These are phyloP conservation scores for Lepidochitona cinerea DNA, from an alignment of 2,888 invertebrate genomes.

Conservation along the genomic window DNA sequence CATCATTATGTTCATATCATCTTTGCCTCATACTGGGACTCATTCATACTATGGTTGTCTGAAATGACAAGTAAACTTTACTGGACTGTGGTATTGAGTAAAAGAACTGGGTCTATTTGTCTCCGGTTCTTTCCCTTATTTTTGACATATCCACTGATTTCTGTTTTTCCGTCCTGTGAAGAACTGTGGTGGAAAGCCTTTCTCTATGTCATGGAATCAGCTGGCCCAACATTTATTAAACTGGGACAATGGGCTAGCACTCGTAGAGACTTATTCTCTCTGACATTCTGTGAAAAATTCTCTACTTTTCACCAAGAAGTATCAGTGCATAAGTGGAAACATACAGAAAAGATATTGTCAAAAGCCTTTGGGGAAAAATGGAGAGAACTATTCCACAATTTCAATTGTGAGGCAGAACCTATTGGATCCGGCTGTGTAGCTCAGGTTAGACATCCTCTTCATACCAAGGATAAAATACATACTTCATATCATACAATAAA, in stretches of 20 bases:
- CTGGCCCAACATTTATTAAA: constrained; percentile 74
- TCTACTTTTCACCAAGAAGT: constrained; percentile 67
- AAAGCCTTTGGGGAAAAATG: constrained; percentile 69
- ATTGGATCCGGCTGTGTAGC: constrained; percentile 75
- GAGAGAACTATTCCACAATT: constrained; percentile 66
- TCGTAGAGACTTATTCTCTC: constrained; percentile 72
- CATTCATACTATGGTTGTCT: no score
- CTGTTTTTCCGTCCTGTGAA: constrained; percentile 19
- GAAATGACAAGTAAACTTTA: not conserved
- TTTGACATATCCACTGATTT: constrained; percentile 45
- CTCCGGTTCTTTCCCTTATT: constrained; percentile 49
- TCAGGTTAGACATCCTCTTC: constrained; percentile 69
- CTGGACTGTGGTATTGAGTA: not conserved
- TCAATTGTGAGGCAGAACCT: constrained; percentile 63
- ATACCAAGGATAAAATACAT: no score
- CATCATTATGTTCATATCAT: no score
- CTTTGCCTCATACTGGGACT: no score
- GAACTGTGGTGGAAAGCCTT: constrained; percentile 45
- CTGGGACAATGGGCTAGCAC: constrained; percentile 75
- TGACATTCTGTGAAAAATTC: constrained; percentile 70
- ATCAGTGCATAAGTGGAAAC: constrained; percentile 69
- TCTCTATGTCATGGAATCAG: constrained; percentile 63
- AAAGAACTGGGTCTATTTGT: constrained; percentile 29
- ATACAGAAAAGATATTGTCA: constrained; percentile 63
- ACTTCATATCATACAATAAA: no score